phyloP scores from a whole-genome alignment of 2,113 vertebrate species.

The Cairina moschata region DNA sequence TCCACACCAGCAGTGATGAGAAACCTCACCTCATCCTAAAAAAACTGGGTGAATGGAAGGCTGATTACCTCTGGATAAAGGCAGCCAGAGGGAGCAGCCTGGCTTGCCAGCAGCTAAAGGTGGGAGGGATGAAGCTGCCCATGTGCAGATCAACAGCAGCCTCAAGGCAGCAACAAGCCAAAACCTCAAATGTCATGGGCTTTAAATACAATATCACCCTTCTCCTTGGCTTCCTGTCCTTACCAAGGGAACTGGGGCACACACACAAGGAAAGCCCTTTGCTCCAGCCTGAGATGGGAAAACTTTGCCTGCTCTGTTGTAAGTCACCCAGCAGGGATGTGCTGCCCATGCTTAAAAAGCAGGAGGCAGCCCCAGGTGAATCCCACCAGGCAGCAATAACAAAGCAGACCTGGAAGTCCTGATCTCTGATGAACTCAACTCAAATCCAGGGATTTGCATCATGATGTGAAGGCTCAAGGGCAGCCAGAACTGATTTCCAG shows the following conservation, averaged over 20 bases:
- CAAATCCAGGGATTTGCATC: not conserved
- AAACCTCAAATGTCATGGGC: not conserved
- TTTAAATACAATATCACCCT: not conserved
- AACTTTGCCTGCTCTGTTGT: not conserved
- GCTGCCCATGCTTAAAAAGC: not conserved
- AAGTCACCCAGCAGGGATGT: not conserved
- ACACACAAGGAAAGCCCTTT: not conserved
- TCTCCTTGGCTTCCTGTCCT: not conserved
- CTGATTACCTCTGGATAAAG: not conserved
- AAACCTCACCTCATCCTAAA: not conserved
- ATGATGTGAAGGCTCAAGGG: not conserved
- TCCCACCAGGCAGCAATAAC: not conserved
- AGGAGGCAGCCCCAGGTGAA: not conserved
- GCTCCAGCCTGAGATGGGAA: not conserved
- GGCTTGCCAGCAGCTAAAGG: not conserved
- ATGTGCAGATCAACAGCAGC: not conserved
- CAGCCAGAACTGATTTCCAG: not conserved
- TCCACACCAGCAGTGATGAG: not conserved
- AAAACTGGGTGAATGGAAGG: not conserved
- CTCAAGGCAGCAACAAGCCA: not conserved
- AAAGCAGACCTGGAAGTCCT: not conserved
- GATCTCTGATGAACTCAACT: not conserved
- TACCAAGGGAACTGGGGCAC: rapidly evolving
- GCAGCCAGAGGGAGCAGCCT: not conserved
- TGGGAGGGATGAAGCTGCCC: not conserved